phyloP scores from a whole-genome alignment of 30 jellyfish, hydroid and myxozoan genomes.

The Clytia hemisphaerica region DNA sequence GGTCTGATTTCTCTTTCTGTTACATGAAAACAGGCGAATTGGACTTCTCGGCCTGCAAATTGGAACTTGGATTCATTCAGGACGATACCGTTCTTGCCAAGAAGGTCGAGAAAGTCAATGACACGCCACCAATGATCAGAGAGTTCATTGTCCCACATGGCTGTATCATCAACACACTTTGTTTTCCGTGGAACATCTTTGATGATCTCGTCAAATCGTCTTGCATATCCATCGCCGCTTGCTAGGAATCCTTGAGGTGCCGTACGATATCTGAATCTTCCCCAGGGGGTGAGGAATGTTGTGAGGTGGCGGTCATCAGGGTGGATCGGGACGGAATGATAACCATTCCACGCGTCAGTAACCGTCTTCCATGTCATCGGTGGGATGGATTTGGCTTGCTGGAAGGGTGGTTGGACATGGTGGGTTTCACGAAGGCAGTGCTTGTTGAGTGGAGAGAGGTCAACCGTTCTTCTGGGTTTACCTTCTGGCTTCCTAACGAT shows the following conservation, averaged over 20 bases:
- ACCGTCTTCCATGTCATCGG: not conserved
- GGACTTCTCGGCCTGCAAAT: not conserved
- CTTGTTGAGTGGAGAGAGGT: not conserved
- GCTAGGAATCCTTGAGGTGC: too few relatives aligned
- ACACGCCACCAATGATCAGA: too few relatives aligned
- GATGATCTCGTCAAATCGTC: not conserved
- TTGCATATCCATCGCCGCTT: not conserved
- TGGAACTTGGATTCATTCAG: too few relatives aligned
- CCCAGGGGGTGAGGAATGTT: not conserved
- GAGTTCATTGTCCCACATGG: not conserved
- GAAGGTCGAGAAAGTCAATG: too few relatives aligned
- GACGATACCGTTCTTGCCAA: too few relatives aligned
- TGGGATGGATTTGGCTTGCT: not conserved
- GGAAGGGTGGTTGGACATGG: constrained; percentile 17
- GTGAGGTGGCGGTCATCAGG: not conserved
- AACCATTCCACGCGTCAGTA: not conserved
- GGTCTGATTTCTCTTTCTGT: not conserved
- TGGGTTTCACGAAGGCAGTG: constrained; percentile 5
- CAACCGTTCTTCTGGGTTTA: constrained; percentile 12
- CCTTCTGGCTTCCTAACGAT: not conserved
- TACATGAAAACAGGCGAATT: not conserved
- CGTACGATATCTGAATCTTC: not conserved
- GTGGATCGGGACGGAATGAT: not conserved
- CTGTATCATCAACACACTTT: not conserved
- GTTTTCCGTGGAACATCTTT: not conserved